Evolutionary conservation across 2,113 vertebrate genomes (phyloP).

Genomic region (Cacatua alba): DNA sequence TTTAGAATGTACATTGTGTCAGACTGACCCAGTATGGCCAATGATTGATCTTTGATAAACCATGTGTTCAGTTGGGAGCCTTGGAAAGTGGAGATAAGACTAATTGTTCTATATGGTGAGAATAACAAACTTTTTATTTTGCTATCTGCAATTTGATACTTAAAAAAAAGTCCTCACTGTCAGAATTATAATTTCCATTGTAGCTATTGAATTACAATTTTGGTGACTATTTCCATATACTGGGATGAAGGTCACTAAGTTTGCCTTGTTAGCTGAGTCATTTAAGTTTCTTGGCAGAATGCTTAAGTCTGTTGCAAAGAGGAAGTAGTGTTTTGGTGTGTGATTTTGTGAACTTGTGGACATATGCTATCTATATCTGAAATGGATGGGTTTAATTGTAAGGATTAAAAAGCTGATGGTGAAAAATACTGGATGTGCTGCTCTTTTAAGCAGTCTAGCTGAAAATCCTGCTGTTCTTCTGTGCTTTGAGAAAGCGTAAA

Average conservation of each 20-base stretch:
- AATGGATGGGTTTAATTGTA: background rate
- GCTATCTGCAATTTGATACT: background rate
- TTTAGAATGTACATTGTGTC: background rate
- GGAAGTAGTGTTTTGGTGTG: background rate
- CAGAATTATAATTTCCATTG: background rate
- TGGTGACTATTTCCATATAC: background rate
- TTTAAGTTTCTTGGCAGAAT: background rate
- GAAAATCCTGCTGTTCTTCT: background rate
- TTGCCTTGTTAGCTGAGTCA: background rate
- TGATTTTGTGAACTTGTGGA: background rate
- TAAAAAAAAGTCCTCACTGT: background rate
- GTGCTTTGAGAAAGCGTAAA: background rate
- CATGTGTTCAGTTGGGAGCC: background rate
- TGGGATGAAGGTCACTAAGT: background rate
- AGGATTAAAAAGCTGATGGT: background rate
- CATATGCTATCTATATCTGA: background rate
- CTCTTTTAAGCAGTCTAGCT: background rate
- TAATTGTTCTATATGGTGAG: background rate
- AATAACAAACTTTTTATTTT: background rate
- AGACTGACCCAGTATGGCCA: background rate
- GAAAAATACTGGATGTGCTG: background rate
- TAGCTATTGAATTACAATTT: background rate
- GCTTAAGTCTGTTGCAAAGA: background rate
- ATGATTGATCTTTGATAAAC: background rate
- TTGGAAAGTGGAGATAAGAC: background rate